Evolutionary conservation across 2,888 invertebrate genomes (phyloP).

Genomic region (Cecidostiba fungosa): DNA sequence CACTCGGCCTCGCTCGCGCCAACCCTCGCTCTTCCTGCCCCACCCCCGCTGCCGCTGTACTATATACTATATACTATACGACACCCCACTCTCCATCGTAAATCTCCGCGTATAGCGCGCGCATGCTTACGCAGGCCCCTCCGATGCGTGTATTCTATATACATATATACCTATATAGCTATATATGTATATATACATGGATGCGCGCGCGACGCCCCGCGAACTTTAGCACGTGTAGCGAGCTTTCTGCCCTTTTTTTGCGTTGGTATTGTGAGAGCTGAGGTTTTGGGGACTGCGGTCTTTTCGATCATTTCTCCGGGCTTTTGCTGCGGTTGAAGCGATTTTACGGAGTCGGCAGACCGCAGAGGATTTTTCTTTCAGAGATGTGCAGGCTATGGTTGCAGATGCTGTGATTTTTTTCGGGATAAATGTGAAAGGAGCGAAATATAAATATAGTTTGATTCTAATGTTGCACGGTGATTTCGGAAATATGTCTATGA

Average conservation of each 20-base stretch:
- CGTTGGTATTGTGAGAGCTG: neutral
- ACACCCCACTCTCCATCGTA: conserved; percentile 10
- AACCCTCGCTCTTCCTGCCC: conserved; percentile 52
- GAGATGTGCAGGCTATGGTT: neutral
- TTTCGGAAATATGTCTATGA: too few relatives aligned
- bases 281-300: neutral
- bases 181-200: neutral
- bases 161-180: neutral
- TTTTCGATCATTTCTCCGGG: neutral
- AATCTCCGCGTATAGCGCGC: conserved; percentile 24
- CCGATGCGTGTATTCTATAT: neutral
- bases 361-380: neutral
- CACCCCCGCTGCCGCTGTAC: conserved; percentile 43
- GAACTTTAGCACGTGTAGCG: neutral
- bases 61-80: neutral
- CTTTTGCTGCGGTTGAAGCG: neutral
- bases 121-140: neutral
- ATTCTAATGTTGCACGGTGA: too few relatives aligned
- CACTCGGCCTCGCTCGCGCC: conserved; percentile 66
- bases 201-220: neutral
- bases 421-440: too few relatives aligned
- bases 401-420: neutral
- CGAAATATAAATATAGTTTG: too few relatives aligned
- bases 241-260: neutral
- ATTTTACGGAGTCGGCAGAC: neutral